Percentiles rank a stretch among this genome's conserved stretches.
These are phyloP conservation scores for Hirtodrosophila alboralis DNA, from an alignment of 2,888 invertebrate species.

Conservation along the genomic window DNA sequence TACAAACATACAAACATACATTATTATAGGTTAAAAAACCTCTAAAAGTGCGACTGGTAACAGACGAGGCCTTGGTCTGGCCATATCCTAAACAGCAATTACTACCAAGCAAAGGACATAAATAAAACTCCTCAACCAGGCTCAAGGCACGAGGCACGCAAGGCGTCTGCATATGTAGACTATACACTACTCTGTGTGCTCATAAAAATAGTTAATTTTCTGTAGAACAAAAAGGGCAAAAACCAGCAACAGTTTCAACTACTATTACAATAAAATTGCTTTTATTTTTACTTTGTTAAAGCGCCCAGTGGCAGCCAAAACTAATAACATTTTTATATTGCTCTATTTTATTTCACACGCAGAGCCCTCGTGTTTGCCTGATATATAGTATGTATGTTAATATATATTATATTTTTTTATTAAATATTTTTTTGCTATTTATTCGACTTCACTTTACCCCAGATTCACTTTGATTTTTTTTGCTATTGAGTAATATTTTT, in stretches of 20 bases:
- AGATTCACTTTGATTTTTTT: constrained; percentile 21
- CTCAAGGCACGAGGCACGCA: constrained; percentile 63
- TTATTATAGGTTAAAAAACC: constrained; percentile 50
- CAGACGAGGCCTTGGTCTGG: constrained; percentile 32
- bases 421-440: constrained; percentile 36
- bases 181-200: constrained; percentile 17
- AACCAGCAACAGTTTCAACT: constrained; percentile 32
- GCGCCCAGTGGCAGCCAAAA: constrained; percentile 35
- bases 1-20: constrained; percentile 30
- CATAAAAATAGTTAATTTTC: constrained; percentile 61
- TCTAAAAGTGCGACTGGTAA: constrained; percentile 40
- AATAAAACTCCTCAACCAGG: constrained; percentile 50
- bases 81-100: constrained; percentile 41
- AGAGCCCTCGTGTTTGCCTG: no score
- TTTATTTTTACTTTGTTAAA: constrained; percentile 45
- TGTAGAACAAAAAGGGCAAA: constrained; percentile 50
- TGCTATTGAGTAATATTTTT: constrained; percentile 10
- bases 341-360: no score
- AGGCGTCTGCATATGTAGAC: constrained; percentile 40
- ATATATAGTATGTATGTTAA: constrained; percentile 9
- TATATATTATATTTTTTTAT: constrained; percentile 30
- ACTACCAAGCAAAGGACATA: constrained; percentile 35
- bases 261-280: constrained; percentile 43
- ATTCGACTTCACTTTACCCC: constrained; percentile 27
- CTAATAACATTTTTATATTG: constrained; percentile 31